Base-by-base conservation (phyloP, 1,140 invertebrate species). In the Lordiphosa clarofinis region DNA sequence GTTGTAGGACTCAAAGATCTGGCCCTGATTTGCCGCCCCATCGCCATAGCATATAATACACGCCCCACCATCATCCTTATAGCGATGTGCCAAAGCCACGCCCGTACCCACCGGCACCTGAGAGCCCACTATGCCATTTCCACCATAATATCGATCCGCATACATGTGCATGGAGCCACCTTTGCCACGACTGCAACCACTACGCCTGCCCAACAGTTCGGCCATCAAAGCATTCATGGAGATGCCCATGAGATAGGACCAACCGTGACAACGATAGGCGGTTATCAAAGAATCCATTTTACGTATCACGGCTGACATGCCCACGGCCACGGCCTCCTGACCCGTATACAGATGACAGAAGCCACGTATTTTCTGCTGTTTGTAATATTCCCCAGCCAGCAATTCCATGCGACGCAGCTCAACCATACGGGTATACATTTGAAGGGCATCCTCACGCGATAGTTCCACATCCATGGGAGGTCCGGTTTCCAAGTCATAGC, bases 101-200 rank as follows among this genome's bases (percentile, higher is more conserved):
- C 98, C 98, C 10, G 95, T 95, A 54, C 98, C 98, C 1, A 99
- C 74, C 0, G 98, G 97, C 4, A 96, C 94, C 92, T 99, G 98
- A 44, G 98, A 97, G 40, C 98, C 98, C 15, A 99, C 98, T 87
- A 99, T 99, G 19, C 98, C 98, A 90, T 99, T 99, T 39, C 98
- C 98, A 52, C 94, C 94, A 79, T 91, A 95, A 73, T 94, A 95
- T 58, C 93, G 92, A 12, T 91, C 88, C 13, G 72, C 57, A 68
- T 92, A 92, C 86, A 92, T 91, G 65, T 92, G 92, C 92, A 92
- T 92, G 4, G 91, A 92, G 24, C 92, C 92, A 15, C 94, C 94
- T 82, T 95, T 95, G 21, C 94, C 95, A 46, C 94, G 92, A 42
- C 92, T 93, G 15, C 94, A 87, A 73, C 95, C 94, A 40, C 91